A percentile compares a stretch with the other conserved stretches of the same genome.
Conservation (phyloP, 2,113 vertebrate genomes). For the Hippolais icterina region DNA sequence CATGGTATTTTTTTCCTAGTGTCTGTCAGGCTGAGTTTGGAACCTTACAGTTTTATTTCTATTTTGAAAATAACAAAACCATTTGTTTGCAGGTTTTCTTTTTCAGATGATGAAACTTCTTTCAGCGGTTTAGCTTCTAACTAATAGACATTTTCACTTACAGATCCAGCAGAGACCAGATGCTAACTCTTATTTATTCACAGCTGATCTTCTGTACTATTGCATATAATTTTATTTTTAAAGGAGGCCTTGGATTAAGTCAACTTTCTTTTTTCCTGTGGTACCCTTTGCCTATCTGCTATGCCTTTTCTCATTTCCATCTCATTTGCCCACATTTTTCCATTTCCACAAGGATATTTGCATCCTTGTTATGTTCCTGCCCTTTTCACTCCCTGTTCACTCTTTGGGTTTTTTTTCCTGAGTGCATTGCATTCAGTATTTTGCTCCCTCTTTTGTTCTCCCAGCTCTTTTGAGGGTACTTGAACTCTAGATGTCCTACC, state of each 20-base stretch:
- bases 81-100: conserved; percentile 12
- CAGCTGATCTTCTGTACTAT: not conserved
- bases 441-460: not conserved
- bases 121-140: not conserved
- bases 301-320: not conserved
- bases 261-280: not conserved
- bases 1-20: not conserved
- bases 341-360: not conserved
- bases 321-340: not conserved
- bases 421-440: not conserved
- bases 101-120: not conserved
- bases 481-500: not conserved
- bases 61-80: not conserved
- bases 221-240: not conserved
- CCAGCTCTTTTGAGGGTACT: not conserved
- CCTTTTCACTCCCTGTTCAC: not conserved
- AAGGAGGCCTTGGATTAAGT: not conserved
- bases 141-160: conserved; percentile 35
- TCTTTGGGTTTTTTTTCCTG: not conserved
- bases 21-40: not conserved
- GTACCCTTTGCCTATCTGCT: not conserved
- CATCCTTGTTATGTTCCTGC: not conserved
- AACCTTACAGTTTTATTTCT: not conserved
- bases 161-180: conserved; percentile 33
- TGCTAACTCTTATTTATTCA: not conserved